phyloP scores from a whole-genome alignment of 2,113 vertebrate genomes.

The Pogona vitticeps region DNA sequence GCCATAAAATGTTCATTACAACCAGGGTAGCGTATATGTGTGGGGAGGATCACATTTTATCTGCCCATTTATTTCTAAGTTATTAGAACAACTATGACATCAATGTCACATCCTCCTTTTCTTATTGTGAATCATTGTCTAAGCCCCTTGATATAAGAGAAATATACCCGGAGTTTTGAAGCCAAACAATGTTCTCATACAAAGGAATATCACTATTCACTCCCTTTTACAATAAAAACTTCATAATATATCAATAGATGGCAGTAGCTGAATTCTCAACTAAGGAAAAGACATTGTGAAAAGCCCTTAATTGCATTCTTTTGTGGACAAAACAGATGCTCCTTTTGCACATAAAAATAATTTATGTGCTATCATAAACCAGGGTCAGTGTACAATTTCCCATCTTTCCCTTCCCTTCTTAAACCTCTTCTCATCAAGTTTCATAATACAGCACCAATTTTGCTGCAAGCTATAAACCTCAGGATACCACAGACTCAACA shows the following conservation, averaged over 20 bases:
- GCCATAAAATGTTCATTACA: background rate
- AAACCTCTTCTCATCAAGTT: conserved; percentile 2
- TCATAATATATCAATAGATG: conserved; percentile 56
- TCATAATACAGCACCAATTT: conserved; percentile 6
- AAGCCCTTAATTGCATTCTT: conserved; percentile 38
- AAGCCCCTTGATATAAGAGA: background rate
- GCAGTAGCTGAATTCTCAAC: conserved; percentile 55
- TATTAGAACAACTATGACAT: background rate
- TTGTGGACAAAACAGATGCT: background rate
- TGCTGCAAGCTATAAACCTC: conserved; percentile 25
- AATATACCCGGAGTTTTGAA: conserved; percentile 8
- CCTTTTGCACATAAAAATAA: conserved; percentile 31
- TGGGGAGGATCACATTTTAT: background rate
- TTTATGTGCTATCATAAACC: conserved; percentile 38
- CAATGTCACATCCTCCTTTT: conserved; percentile 9
- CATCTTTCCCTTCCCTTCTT: conserved; percentile 25
- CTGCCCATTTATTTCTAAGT: background rate
- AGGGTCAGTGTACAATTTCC: conserved; percentile 14
- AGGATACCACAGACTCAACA: background rate
- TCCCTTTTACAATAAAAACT: conserved; percentile 28
- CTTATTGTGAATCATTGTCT: conserved; percentile 12
- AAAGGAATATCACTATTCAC: background rate
- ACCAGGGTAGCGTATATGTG: background rate
- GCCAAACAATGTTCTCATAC: conserved; percentile 7
- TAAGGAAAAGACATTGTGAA: conserved; percentile 1